Evolutionary conservation across 2,113 vertebrate species (phyloP).

Genomic region (Macrotis lagotis): DNA sequence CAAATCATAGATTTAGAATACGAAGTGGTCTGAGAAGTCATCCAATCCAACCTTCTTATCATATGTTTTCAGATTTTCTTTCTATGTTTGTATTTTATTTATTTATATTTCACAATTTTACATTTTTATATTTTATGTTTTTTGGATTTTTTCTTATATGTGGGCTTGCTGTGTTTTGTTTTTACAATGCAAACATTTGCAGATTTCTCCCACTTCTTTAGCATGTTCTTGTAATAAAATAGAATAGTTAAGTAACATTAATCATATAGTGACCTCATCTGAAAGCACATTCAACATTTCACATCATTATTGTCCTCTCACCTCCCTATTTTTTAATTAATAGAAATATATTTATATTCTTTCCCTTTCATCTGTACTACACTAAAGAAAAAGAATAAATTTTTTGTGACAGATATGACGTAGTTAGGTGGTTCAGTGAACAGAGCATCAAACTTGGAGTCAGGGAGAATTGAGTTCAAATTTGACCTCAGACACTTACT

Average conservation of each 20-base stretch:
- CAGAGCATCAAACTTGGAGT: not conserved
- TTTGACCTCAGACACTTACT: not conserved
- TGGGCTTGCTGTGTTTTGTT: not conserved
- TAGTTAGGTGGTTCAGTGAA: not conserved
- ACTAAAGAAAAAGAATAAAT: not conserved
- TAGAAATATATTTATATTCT: not conserved
- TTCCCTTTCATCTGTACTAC: not conserved
- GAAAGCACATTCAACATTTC: not conserved
- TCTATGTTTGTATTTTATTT: not conserved
- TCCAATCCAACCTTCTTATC: not conserved
- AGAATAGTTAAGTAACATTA: not conserved
- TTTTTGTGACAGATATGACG: not conserved
- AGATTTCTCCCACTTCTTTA: not conserved
- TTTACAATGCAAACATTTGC: not conserved
- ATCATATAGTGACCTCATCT: not conserved
- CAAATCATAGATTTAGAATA: not conserved
- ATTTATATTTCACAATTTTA: too few relatives aligned
- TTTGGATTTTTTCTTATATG: not conserved
- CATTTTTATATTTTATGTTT: not conserved
- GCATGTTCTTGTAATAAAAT: not conserved
- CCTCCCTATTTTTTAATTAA: not conserved
- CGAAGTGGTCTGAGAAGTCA: not conserved
- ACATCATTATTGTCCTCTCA: not conserved
- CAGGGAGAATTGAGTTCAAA: not conserved
- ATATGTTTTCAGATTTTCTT: not conserved